Conservation (phyloP, 2,113 vertebrate genomes). For the Varanus salvator region DNA sequence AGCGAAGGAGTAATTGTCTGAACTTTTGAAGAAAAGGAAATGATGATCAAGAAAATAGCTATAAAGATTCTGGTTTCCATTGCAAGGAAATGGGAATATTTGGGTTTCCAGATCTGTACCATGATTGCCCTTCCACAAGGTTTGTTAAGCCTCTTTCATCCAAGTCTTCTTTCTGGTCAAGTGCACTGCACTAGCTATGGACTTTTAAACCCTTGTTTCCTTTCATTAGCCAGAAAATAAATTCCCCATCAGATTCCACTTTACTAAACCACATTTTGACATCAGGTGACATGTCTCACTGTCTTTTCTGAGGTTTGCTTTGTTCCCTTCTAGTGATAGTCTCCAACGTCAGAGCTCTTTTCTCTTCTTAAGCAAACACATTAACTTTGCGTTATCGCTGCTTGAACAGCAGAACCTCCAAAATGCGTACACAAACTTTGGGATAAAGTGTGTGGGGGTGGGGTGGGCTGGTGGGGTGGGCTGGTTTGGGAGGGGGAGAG, state of each 20-base stretch:
- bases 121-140: slow-evolving; percentile 24
- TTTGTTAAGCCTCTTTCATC: slow-evolving; percentile 34
- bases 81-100: slow-evolving; percentile 10
- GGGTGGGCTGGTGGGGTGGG: too few relatives aligned
- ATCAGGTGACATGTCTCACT: slow-evolving; percentile 8
- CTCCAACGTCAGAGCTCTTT: slow-evolving; percentile 44
- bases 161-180: slow-evolving; percentile 21
- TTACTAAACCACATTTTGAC: slow-evolving; percentile 47
- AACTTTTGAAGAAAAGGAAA: slow-evolving; percentile 1
- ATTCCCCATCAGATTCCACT: slow-evolving; percentile 41
- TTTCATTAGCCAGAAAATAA: slow-evolving; percentile 23
- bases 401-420: slow-evolving; percentile 47
- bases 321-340: slow-evolving; percentile 34
- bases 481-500: neutral
- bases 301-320: slow-evolving; percentile 45
- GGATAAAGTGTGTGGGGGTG: neutral
- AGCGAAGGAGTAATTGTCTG: slow-evolving; percentile 25
- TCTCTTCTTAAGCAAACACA: slow-evolving; percentile 56
- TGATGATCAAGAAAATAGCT: slow-evolving; percentile 23
- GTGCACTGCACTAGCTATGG: neutral
- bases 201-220: slow-evolving; percentile 53
- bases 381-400: slow-evolving; percentile 45
- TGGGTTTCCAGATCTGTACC: neutral
- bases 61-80: neutral
- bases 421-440: slow-evolving; percentile 16